Base-by-base conservation (phyloP, 30 jellyfish, hydroid and myxozoan species). In the Hydractinia symbiolongicarpus region DNA sequence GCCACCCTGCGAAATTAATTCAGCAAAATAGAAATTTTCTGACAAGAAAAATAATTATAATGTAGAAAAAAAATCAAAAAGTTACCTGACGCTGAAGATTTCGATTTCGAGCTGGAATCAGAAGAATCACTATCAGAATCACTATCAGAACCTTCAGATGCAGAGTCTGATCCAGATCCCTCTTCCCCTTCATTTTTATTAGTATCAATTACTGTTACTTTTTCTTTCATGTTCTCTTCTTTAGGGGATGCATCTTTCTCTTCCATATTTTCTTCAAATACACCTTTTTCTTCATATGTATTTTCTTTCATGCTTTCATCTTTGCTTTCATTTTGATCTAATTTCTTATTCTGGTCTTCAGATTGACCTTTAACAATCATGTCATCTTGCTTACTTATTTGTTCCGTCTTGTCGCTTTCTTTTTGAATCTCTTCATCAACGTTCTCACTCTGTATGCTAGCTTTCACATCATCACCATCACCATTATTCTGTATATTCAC, bases 81-180 rank as follows among this genome's bases (percentile, higher is more conserved):
- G 9, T 64, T 64, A 64, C 74, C 74, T 13, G 74, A 64, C 7
- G 54, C 85, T 9, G 85, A 77, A 77, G 85, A 53, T 13, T 77
- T 49, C 4, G 75, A 19, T 72, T 77, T 77, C 15, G n/a, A 75
- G 50, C 60, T 82, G 0, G 75, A 56, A 9, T 53, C 85, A n/a
- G 61, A 50, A 9, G 82, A 77, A 54, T 77, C 85, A 13, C 60
- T 56, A 9, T 61, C 85, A 55, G 44, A 21, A 17, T 72, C 81
- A 72, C 81, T 72, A 17, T 57, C 44, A 19, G 85, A 77, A 4
- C 44, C 76, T 77, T 74, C 83, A 44, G 74, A 64, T 64, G 19
- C 40, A 7, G 74, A 64, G 19, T 64, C 74, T 51, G 74, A 64
- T 6, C 16, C 74, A 5, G 9, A 19, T 30, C n/a, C 80, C 17